Evolutionary conservation across 2,888 invertebrate species (phyloP).

Genomic region (Mesopsocus fuscifrons): DNA sequence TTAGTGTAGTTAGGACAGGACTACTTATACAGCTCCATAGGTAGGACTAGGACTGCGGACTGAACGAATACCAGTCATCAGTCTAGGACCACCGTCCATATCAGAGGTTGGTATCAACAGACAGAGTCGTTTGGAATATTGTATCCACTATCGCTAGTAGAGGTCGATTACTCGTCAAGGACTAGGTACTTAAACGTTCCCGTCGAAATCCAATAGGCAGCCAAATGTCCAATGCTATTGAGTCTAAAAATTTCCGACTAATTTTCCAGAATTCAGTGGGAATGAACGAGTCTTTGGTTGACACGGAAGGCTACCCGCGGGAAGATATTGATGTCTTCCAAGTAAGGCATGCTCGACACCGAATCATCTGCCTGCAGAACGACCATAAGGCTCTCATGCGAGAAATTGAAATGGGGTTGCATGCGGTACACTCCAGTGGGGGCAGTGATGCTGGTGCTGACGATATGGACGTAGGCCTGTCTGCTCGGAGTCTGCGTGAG

Average conservation of each 20-base stretch:
- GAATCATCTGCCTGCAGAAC: constrained; percentile 77
- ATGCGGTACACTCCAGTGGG: constrained; percentile 34
- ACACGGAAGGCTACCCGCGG: constrained; percentile 71
- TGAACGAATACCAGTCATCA: no score
- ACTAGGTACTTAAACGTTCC: no score
- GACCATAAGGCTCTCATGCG: constrained; percentile 72
- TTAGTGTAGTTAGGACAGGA: not conserved
- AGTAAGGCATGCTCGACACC: constrained; percentile 72
- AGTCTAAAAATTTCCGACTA: no score
- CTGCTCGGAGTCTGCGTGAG: no score
- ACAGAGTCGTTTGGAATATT: no score
- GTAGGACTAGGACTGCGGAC: no score
- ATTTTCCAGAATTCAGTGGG: constrained; percentile 53
- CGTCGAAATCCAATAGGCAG: no score
- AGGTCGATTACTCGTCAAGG: no score
- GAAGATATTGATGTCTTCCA: constrained; percentile 80
- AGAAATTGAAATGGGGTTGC: constrained; percentile 59
- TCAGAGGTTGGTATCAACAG: no score
- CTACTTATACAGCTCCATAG: not conserved
- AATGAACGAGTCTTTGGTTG: constrained; percentile 69
- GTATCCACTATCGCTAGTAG: no score
- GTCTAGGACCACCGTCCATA: no score
- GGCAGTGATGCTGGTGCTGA: not conserved
- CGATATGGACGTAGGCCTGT: not conserved
- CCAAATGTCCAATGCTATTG: no score